phyloP scores from a whole-genome alignment of 2,113 vertebrate species.

The Crotophaga sulcirostris region DNA sequence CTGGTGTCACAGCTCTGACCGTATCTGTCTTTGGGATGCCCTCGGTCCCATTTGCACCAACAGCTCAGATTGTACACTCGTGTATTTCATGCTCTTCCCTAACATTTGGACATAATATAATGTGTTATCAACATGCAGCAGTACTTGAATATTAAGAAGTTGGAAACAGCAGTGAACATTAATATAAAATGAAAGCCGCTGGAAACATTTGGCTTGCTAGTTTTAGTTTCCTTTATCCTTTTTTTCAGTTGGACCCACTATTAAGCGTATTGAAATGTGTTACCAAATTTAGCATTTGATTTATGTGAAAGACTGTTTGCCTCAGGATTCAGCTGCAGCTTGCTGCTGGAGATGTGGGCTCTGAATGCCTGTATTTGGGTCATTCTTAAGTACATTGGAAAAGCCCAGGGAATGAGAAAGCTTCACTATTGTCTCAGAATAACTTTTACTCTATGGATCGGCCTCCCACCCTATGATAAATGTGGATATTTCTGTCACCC shows the following conservation, averaged over 20 bases:
- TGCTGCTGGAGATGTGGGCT: not conserved
- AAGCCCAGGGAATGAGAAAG: not conserved
- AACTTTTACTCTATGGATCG: not conserved
- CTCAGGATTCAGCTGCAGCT: not conserved
- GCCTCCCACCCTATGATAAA: not conserved
- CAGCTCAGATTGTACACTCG: rapidly evolving
- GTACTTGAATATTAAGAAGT: not conserved
- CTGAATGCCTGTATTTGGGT: not conserved
- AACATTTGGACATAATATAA: not conserved
- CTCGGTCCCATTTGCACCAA: not conserved
- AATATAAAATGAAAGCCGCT: not conserved
- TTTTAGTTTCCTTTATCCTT: not conserved
- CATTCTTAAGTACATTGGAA: not conserved
- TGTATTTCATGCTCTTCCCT: not conserved
- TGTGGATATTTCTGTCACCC: not conserved
- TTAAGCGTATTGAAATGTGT: not conserved
- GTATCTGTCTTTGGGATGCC: not conserved
- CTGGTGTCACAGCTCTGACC: not conserved
- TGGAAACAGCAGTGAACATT: not conserved
- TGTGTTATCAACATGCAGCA: not conserved
- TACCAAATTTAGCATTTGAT: not conserved
- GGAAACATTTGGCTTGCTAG: not conserved
- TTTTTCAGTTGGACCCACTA: not conserved
- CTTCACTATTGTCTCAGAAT: not conserved
- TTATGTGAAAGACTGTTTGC: not conserved